phyloP scores from a whole-genome alignment of 2,113 vertebrate genomes.

The Anhinga rufa region DNA sequence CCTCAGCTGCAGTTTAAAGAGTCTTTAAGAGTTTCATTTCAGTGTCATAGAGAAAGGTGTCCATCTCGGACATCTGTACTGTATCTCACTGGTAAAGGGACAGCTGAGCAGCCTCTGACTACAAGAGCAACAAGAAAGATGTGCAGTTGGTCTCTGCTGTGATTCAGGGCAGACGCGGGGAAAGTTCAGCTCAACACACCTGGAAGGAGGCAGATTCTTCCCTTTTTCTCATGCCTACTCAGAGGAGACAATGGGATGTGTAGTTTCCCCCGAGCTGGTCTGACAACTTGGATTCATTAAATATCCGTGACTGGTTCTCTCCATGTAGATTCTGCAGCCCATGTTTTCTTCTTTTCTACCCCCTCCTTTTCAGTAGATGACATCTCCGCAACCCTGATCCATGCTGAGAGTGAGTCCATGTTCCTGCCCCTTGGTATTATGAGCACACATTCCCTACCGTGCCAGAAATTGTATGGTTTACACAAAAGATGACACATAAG shows the following conservation, averaged over 20 bases:
- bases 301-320: background rate
- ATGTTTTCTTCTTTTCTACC: background rate
- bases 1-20: background rate
- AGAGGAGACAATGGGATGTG: background rate
- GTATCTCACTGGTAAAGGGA: background rate
- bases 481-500: constrained; percentile 49
- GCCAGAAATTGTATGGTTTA: constrained; percentile 68
- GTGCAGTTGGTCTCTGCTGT: background rate
- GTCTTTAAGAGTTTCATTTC: background rate
- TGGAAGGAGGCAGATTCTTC: background rate
- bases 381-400: background rate
- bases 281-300: background rate
- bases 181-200: background rate
- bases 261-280: background rate
- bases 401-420: background rate
- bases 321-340: background rate
- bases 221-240: background rate
- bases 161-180: background rate
- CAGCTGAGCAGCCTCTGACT: background rate
- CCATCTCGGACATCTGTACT: background rate
- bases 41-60: background rate
- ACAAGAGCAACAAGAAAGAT: background rate
- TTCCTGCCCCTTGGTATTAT: constrained; percentile 9
- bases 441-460: constrained; percentile 5
- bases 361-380: background rate